Evolutionary conservation across 2,888 invertebrate species (phyloP).

Genomic region (Troglohyphantes excavatus): DNA sequence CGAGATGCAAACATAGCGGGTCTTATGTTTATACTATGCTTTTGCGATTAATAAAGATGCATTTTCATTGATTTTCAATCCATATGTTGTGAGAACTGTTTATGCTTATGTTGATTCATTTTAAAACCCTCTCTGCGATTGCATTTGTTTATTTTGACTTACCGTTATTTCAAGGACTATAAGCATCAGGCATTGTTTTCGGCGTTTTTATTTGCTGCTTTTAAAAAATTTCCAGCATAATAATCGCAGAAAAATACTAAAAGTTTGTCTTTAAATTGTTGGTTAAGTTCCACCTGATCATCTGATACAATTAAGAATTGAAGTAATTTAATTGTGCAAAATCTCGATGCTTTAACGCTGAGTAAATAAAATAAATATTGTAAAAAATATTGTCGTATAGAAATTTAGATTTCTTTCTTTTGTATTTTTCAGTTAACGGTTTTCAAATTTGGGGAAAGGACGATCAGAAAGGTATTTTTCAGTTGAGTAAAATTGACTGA

Average conservation of each 20-base stretch:
- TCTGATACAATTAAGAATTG: too few species aligned
- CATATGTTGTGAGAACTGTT: too few species aligned
- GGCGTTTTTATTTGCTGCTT: not conserved
- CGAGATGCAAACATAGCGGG: conserved; percentile 51
- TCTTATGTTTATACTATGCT: conserved; percentile 13
- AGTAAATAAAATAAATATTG: not conserved
- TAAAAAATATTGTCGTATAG: not conserved
- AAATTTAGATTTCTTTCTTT: conserved; percentile 4
- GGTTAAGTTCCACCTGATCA: too few species aligned
- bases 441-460: conserved; percentile 73
- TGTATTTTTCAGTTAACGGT: conserved; percentile 70
- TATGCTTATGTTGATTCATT: too few species aligned
- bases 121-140: not conserved
- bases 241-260: too few species aligned
- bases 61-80: too few species aligned
- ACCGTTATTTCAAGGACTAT: conserved; percentile 15
- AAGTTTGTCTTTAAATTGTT: too few species aligned
- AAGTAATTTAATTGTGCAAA: too few species aligned
- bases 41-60: not conserved
- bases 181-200: not conserved
- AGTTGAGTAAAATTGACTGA: not conserved
- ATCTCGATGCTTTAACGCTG: too few species aligned
- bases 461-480: conserved; percentile 67
- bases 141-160: conserved; percentile 7
- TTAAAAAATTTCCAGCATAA: too few species aligned